Conservation (phyloP, 2,888 invertebrate species). For the Acleris sparsana region DNA sequence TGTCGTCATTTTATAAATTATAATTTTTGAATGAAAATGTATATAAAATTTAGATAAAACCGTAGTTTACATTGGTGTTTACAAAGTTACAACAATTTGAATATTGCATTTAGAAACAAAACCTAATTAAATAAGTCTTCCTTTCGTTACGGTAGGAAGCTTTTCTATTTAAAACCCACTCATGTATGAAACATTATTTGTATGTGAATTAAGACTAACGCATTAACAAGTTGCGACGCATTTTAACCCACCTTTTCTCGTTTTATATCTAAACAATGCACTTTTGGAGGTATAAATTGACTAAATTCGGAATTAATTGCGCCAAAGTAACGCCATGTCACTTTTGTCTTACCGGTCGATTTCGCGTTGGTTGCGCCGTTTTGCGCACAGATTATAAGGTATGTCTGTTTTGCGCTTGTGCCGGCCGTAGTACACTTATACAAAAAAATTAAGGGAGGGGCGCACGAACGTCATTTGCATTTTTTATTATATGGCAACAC, state of each 20-base stretch:
- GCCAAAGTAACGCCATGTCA: conserved; percentile 34
- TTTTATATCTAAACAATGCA: conserved; percentile 3
- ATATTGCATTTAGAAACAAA: background rate
- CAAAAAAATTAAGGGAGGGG: conserved; percentile 8
- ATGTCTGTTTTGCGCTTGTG: background rate
- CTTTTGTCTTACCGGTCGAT: conserved; percentile 30
- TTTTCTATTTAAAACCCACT: conserved; percentile 24
- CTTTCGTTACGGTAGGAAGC: conserved; percentile 30
- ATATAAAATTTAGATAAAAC: background rate
- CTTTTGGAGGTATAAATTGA: background rate
- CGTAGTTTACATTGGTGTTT: background rate
- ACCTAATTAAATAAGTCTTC: background rate
- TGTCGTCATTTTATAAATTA: no score
- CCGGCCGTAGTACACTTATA: no score
- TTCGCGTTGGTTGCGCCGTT: conserved; percentile 27
- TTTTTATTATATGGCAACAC: background rate
- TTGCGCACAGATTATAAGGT: no score
- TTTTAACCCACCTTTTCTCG: conserved; percentile 14
- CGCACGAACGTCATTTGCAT: background rate
- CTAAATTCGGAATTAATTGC: conserved; percentile 19
- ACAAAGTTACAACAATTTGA: background rate
- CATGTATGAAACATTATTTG: conserved; percentile 20
- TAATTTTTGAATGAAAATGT: no score
- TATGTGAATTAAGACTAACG: background rate
- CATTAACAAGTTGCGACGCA: background rate